Base-by-base conservation (phyloP, 2,888 invertebrate species). In the Athalia cordata region DNA sequence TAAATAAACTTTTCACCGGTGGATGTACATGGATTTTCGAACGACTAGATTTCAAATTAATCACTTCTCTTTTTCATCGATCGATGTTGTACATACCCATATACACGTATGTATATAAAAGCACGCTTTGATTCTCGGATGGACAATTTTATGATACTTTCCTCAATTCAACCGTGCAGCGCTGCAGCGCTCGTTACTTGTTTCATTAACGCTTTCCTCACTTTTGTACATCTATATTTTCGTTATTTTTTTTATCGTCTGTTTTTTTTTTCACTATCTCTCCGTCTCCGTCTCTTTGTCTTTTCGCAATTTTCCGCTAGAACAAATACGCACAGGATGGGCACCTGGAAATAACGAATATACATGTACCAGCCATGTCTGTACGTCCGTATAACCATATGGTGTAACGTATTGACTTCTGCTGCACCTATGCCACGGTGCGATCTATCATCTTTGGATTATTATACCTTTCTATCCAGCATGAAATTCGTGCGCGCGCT, bases 1-100 rank as follows among this genome's bases (percentile, higher is more conserved):
- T 85, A 85, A 85, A 85, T 85, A 29, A 1, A 85, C 55, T 57
- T 67, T 55, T 52, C 77, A 49, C 29, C 70, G n/a, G 70, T n/a
- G 29, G 29, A 29, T 29, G 72, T 57, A 57, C 47, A 13, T n/a
- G 72, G 47, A 50, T 72, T 72, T 59, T 72, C 72, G 59, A 68
- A 7, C 55, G 29, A 29, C 29, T 68, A 55, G 68, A 13, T 72
- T 29, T 9, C n/a, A n/a, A 7, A 55, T 55, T 55, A 55, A 55
- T 55, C n/a, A 55, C 29, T 0, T 29, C 29, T 29, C 29, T 29
- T 29, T 29, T 29, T 29, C 29, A 29, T 2, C 29, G 29, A 29
- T 29, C 29, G 29, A 29, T 29, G 29, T 29, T 29, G 29, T 29
- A 29, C 29, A 29, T 29, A 29, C 29, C 29, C 2, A 29, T 29